These are phyloP conservation scores for Maniola hyperantus DNA, from an alignment of 2,888 invertebrate genomes.

Conservation along the genomic window DNA sequence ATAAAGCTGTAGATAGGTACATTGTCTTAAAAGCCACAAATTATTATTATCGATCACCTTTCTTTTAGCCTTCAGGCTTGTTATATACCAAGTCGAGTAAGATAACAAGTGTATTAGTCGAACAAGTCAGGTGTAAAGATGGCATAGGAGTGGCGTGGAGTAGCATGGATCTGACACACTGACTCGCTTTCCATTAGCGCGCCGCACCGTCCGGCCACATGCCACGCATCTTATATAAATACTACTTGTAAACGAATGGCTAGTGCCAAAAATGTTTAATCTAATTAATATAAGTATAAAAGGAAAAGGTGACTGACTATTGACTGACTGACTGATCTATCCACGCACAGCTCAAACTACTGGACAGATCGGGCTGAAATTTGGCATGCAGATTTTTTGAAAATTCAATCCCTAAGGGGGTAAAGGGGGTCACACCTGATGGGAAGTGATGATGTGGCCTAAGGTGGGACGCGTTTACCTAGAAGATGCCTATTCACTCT, in stretches of 20 bases:
- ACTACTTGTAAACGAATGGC: constrained; percentile 18
- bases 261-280: constrained; percentile 3
- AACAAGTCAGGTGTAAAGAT: constrained; percentile 57
- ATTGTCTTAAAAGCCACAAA: constrained; percentile 6
- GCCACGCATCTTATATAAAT: constrained; percentile 18
- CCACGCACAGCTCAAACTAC: too few species aligned
- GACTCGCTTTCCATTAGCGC: constrained; percentile 77
- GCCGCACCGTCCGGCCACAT: constrained; percentile 37
- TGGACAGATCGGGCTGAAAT: too few species aligned
- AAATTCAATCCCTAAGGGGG: too few species aligned
- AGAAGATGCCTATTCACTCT: too few species aligned
- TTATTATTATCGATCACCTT: constrained; percentile 11
- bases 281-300: too few species aligned
- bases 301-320: too few species aligned
- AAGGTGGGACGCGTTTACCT: too few species aligned
- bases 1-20: constrained; percentile 3
- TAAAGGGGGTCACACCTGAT: too few species aligned
- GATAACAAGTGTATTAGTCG: constrained; percentile 48
- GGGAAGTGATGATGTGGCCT: too few species aligned
- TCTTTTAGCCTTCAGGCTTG: constrained; percentile 13
- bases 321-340: too few species aligned
- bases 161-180: constrained; percentile 68
- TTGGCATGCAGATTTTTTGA: too few species aligned
- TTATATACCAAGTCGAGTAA: constrained; percentile 20
- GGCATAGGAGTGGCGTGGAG: constrained; percentile 45